Conservation (phyloP, 2,797 vertebrate genomes). For the Labeo calbasu region DNA sequence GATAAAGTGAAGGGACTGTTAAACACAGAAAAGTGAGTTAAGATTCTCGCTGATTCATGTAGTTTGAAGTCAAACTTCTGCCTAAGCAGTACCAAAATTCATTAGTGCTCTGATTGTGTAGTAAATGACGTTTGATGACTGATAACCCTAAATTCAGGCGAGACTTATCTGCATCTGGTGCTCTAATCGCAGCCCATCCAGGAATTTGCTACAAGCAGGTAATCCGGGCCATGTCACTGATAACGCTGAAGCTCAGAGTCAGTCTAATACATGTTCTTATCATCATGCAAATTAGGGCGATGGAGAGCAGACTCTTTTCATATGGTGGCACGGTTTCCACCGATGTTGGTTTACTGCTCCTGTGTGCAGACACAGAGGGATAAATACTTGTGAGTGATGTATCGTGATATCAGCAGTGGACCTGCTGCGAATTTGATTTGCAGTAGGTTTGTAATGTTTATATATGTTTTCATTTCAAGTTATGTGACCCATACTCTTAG, state of each 20-base stretch:
- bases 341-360: conserved; percentile 19
- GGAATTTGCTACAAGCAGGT: conserved; percentile 47
- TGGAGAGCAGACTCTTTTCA: conserved; percentile 13
- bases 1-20: background rate
- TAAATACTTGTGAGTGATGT: background rate
- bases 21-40: background rate
- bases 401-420: background rate
- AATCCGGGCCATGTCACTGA: conserved; percentile 45
- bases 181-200: conserved; percentile 50
- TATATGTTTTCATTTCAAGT: background rate
- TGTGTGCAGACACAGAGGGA: background rate
- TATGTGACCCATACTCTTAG: background rate
- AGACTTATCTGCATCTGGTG: conserved; percentile 40
- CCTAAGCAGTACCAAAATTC: conserved; percentile 18
- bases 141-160: conserved; percentile 47
- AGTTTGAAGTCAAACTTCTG: conserved; percentile 29
- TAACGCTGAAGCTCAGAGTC: conserved; percentile 37
- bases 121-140: conserved; percentile 47
- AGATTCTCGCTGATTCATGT: background rate
- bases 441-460: background rate
- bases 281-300: conserved; percentile 34
- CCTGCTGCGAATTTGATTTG: background rate
- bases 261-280: conserved; percentile 40
- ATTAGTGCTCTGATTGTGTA: conserved; percentile 47
- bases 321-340: background rate